Evolutionary conservation across 2,113 vertebrate genomes (phyloP).

Genomic region (Thinocorus orbignyianus): DNA sequence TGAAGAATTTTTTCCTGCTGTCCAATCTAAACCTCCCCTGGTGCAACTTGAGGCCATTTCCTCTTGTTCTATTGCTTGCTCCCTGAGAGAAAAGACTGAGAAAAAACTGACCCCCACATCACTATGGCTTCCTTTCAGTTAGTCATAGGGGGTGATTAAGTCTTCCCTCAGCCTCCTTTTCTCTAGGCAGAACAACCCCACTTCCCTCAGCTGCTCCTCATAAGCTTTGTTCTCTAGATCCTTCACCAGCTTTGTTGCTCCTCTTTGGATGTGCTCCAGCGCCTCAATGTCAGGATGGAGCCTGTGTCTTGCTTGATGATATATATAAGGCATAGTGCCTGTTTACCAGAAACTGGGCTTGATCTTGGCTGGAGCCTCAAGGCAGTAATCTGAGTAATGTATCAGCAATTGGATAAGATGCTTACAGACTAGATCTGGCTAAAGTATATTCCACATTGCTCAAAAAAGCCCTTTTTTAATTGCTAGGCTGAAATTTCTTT

Average conservation of each 20-base stretch:
- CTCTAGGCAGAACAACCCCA: background rate
- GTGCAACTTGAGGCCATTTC: rapidly evolving
- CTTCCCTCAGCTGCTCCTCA: background rate
- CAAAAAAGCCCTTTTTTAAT: background rate
- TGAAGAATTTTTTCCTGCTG: background rate
- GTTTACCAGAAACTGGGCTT: background rate
- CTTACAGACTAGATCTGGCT: background rate
- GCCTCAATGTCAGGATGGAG: background rate
- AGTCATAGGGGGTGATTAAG: background rate
- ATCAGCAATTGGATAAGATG: background rate
- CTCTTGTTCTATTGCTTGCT: background rate
- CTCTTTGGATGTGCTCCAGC: background rate
- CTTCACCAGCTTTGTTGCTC: background rate
- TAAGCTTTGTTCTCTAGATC: background rate
- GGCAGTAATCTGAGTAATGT: conserved; percentile 6
- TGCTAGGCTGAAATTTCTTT: background rate
- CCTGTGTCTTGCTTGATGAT: background rate
- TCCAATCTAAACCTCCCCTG: background rate
- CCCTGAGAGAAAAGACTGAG: background rate
- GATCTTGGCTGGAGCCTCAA: background rate
- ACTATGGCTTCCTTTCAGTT: rapidly evolving
- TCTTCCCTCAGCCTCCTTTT: background rate
- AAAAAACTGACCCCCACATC: background rate
- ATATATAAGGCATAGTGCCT: background rate
- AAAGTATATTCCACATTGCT: background rate